Evolutionary conservation across 2,888 invertebrate species (phyloP).

Genomic region (Parapristionchus giblindavisi): DNA sequence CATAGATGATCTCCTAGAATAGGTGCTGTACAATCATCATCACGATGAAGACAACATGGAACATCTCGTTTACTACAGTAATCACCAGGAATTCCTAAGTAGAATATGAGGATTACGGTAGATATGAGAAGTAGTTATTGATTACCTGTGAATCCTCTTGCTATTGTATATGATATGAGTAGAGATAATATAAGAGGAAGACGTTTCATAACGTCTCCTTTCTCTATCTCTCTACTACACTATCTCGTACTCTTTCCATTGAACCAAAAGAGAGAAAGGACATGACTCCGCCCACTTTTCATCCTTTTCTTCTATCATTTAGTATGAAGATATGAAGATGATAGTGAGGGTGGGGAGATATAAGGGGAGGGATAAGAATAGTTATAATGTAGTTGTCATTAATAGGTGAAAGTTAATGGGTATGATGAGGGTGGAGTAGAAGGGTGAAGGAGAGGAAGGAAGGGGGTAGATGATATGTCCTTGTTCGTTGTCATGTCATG

Average conservation of each 20-base stretch:
- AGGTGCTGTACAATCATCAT: conserved; percentile 82
- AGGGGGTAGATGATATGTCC: too few relatives aligned
- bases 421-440: too few relatives aligned
- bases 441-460: too few relatives aligned
- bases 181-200: conserved; percentile 26
- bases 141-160: conserved; percentile 29
- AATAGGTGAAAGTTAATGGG: too few relatives aligned
- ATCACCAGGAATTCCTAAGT: conserved; percentile 33
- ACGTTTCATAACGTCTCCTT: conserved; percentile 1
- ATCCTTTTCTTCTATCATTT: too few relatives aligned
- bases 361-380: not conserved
- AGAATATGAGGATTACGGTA: not conserved
- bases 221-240: conserved; percentile 16
- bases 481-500: too few relatives aligned
- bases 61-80: conserved; percentile 33
- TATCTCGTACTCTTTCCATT: conserved; percentile 22
- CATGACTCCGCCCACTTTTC: too few relatives aligned
- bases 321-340: not conserved
- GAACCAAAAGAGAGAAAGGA: not conserved
- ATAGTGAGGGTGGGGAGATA: not conserved
- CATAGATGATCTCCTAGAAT: conserved; percentile 84
- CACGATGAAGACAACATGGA: conserved; percentile 80
- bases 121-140: conserved; percentile 1
- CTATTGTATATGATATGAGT: conserved; percentile 5
- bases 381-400: too few relatives aligned